Evolutionary conservation across 2,888 invertebrate genomes (phyloP), one percentile per base, ranked within the genome.

Genomic region (Stenurella melanura): DNA sequence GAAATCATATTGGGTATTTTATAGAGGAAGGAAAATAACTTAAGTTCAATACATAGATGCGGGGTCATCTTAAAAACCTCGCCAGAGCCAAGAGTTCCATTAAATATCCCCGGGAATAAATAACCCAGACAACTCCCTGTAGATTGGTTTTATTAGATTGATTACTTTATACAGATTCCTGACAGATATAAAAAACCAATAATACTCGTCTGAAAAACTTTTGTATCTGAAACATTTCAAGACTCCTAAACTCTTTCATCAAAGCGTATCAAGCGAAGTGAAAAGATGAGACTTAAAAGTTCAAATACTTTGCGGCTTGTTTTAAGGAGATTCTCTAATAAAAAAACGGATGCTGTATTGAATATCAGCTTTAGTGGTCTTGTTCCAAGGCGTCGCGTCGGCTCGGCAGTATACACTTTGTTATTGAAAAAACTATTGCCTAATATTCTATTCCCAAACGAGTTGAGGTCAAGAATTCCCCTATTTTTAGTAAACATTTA

Each of bases 241-340:
- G 57, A 69, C 34, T 69, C 15, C 60, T 38, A 21, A 60, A 70
- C 70, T 70, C 60, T 70, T 60, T 42, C 38, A 34, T 70, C 70
- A 50, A 60, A 42, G 70, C 58, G 34, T 15, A 57, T 70, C 60
- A 70, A 70, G 42, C 70, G 68, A 60, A 74, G 68, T 42, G 60
- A 68, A 74, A 74, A 42, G 74, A 67, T 74, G 67, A 60, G 26
- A 68, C 66, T 67, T 66, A 74, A 58, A 74, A 73, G 67, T 68
- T 74, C 66, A 74, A 68, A 74, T 60, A 74, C 68, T 74, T 66
- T 38, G 68, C 64, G 57, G 54, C 26, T 66, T 73, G 34, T 63
- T 66, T 56, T 73, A 21, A 57, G 42, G 58, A 67, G n/a, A 50
- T 50, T 50, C 50, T 50, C 15, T 50, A 50, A 50, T 50, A 50